Evolutionary conservation across 2,797 vertebrate genomes (phyloP).

Genomic region (Myotis findleyi): DNA sequence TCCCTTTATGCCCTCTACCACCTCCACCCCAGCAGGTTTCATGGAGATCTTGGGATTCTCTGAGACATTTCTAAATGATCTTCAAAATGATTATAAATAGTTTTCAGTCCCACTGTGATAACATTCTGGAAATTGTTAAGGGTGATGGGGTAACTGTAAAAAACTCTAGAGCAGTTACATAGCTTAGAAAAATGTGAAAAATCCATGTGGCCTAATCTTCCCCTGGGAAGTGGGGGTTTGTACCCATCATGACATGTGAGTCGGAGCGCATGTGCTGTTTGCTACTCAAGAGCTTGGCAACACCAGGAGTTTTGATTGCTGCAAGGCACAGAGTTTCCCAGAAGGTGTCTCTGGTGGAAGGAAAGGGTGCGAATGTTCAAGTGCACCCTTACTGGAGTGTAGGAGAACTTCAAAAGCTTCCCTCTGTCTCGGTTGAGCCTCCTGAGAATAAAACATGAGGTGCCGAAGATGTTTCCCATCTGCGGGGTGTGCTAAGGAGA

Average conservation of each 20-base stretch:
- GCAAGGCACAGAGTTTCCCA: neutral
- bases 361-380: neutral
- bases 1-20: too few species aligned
- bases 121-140: neutral
- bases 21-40: neutral
- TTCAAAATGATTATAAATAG: neutral
- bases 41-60: neutral
- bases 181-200: neutral
- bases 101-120: neutral
- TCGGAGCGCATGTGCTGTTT: neutral
- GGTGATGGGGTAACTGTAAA: neutral
- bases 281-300: neutral
- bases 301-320: neutral
- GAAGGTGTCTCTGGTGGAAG: neutral
- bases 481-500: rapidly evolving
- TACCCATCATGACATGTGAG: too few species aligned
- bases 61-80: neutral
- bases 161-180: neutral
- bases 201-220: neutral
- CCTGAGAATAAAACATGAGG: neutral
- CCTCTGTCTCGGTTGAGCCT: neutral
- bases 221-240: neutral
- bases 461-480: neutral
- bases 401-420: neutral
- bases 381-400: neutral